Evolutionary conservation across 2,888 invertebrate species (phyloP), one percentile per base, ranked within the genome.

Genomic region (Himalopsyche tibetana): DNA sequence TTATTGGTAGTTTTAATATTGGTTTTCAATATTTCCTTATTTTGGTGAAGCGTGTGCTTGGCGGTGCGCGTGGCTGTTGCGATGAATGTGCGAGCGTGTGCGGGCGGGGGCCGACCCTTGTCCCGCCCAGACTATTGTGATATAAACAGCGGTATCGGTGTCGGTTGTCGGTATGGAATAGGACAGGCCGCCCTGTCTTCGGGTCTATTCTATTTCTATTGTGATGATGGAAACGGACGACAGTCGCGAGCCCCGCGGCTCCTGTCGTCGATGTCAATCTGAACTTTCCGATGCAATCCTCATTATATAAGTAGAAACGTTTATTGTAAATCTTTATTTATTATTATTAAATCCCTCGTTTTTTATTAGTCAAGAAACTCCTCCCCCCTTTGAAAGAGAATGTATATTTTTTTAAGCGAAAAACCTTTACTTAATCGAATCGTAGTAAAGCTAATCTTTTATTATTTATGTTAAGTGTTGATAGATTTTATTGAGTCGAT

Each of bases 401-500:
- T 88, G 88, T 88, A 88, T 88, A 88, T 88, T 87, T 88, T 88
- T 88, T 88, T 88, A 88, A 88, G 86, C 74, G 86, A 87, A 85
- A 74, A 86, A 86, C 86, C 69, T 83, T 87, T 87, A 85, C 84
- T 88, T 84, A 88, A 84, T 85, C 45, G 82, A 87, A 86, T 80
- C 55, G 84, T 87, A 88, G 88, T 74, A 74, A 74, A 74, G 74
- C 36, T 74, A 74, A 74, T 88, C 87, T 87, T 88, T 88, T 88
- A 84, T 87, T 84, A 86, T 88, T 92, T 92, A 92, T 92, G 92
- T 93, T 92, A 93, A 93, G 92, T 92, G 91, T 91, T 92, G 92
- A 92, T 92, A 92, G 92, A 92, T 91, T 92, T 92, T 92, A 91
- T 92, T 90, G 91, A 91, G 91, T 91, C 91, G 91, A 91, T 91